Evolutionary conservation across 2,113 vertebrate genomes (phyloP).

Genomic region (Cercocebus atys): DNA sequence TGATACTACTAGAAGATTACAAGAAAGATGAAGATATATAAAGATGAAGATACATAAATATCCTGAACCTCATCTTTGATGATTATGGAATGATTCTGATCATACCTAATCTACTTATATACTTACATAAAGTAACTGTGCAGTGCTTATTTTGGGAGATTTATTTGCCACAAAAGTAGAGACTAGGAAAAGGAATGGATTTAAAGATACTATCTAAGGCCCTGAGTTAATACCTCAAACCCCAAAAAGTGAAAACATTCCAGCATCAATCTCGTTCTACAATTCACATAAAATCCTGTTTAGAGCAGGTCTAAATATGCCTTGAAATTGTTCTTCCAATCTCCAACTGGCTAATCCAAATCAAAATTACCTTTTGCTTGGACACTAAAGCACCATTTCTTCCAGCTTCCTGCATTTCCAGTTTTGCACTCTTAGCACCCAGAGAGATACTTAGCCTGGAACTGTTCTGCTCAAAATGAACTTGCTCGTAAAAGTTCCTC

Average conservation of each 20-base stretch:
- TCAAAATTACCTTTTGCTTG: background rate
- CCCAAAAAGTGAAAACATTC: background rate
- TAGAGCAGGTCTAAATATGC: background rate
- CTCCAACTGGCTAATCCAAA: background rate
- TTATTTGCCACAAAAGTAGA: background rate
- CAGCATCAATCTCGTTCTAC: background rate
- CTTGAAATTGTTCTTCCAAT: constrained; percentile 12
- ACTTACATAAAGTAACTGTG: background rate
- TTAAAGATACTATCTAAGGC: background rate
- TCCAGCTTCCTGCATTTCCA: background rate
- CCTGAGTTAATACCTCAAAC: background rate
- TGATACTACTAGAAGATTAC: background rate
- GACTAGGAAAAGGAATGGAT: background rate
- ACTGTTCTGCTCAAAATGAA: background rate
- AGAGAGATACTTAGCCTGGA: background rate
- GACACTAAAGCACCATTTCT: background rate
- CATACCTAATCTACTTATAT: background rate
- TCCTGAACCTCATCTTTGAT: background rate
- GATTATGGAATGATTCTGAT: background rate
- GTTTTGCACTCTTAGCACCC: background rate
- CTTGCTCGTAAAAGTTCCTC: background rate
- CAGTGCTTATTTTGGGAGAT: constrained; percentile 5
- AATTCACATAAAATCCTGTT: background rate
- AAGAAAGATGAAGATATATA: background rate
- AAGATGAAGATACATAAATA: background rate